phyloP scores from a whole-genome alignment of 2,888 invertebrate species.

The Pyrrhosoma nymphula region DNA sequence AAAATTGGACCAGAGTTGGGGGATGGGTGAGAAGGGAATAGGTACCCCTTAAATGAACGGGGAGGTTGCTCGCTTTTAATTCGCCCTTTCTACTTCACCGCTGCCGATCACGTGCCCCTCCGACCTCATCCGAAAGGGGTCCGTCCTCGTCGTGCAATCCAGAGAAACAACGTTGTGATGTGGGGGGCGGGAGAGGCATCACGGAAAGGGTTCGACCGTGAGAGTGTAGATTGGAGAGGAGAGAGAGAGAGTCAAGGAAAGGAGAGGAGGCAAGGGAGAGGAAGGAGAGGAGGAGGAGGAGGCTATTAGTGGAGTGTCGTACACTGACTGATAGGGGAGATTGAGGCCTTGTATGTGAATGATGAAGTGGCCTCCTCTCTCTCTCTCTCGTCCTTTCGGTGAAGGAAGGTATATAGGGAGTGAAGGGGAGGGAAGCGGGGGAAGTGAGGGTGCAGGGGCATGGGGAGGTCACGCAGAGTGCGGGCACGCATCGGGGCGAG shows the following conservation, averaged over 20 bases:
- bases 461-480: background rate
- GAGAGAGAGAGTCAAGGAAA: background rate
- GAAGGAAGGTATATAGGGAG: background rate
- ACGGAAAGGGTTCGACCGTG: too few species aligned
- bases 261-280: too few species aligned
- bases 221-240: background rate
- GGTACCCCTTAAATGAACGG: too few species aligned
- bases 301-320: conserved; percentile 64
- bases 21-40: too few species aligned
- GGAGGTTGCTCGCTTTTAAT: too few species aligned
- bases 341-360: conserved; percentile 62
- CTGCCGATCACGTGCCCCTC: too few species aligned
- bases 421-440: background rate
- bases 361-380: conserved; percentile 42
- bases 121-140: too few species aligned
- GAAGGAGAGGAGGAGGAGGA: background rate
- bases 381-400: background rate
- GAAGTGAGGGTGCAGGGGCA: background rate
- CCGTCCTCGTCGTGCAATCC: too few species aligned
- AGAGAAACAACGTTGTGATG: too few species aligned
- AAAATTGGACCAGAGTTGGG: too few species aligned
- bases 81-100: too few species aligned
- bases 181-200: background rate
- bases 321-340: conserved; percentile 55
- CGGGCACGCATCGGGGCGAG: background rate